These are phyloP conservation scores for Cyclura pinguis DNA, from an alignment of 2,797 vertebrate genomes.

Conservation along the genomic window DNA sequence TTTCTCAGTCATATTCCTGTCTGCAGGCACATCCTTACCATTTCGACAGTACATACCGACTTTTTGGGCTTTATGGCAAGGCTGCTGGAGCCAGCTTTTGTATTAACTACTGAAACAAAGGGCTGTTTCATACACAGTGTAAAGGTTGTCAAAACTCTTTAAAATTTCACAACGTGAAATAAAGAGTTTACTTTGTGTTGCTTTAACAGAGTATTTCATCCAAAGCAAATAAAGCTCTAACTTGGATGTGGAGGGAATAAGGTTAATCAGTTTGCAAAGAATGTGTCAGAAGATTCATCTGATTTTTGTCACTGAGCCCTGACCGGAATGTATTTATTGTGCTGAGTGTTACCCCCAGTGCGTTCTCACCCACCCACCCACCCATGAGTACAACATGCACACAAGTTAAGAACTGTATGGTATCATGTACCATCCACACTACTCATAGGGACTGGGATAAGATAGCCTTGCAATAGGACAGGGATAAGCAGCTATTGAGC, in stretches of 20 bases:
- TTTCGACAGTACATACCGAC: conserved; percentile 15
- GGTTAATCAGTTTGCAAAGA: conserved; percentile 20
- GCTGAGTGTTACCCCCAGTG: not conserved
- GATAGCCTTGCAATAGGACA: too few species aligned
- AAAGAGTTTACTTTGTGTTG: conserved; percentile 3
- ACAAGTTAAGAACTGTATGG: not conserved
- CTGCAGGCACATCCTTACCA: conserved; percentile 14
- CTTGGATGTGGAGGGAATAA: conserved; percentile 11
- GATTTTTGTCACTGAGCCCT: not conserved
- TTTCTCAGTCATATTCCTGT: conserved; percentile 23
- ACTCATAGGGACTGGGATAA: not conserved
- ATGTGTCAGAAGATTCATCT: conserved; percentile 10
- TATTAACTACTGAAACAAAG: conserved; percentile 49
- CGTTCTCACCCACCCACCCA: not conserved
- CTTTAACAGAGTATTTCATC: conserved; percentile 33
- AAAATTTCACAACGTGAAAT: conserved; percentile 37
- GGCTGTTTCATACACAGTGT: conserved; percentile 5
- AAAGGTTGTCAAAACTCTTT: conserved; percentile 17
- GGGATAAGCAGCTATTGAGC: not conserved
- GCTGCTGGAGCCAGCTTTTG: conserved; percentile 31
- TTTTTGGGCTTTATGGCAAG: not conserved
- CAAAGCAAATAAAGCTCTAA: conserved; percentile 48
- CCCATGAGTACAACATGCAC: not conserved
- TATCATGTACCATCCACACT: not conserved
- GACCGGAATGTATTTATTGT: not conserved